Base-by-base conservation (phyloP, 2,888 invertebrate species). In the Melanophora roralis region DNA sequence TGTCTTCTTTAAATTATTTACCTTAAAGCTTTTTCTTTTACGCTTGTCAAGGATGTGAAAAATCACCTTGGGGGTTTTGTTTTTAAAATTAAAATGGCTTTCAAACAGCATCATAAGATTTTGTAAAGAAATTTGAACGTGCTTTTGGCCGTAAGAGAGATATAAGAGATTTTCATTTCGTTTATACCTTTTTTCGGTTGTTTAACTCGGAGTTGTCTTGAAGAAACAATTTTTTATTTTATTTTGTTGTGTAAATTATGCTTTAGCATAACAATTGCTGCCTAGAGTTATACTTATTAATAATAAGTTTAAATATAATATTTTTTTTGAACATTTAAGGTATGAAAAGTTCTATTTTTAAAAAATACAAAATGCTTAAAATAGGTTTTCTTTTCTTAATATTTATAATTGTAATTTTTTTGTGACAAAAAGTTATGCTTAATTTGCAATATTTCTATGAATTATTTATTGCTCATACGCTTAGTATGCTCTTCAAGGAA, bases 111-210 rank as follows among this genome's bases (percentile, higher is more conserved):
- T 9, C 19, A 45, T 45, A 19, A 21, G 45, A 62, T 34, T 2
- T 7, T 7, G 14, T n/a, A 55, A 51, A 8, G 23, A 14, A 76
- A 43, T 36, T 55, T 64, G 43, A 51, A 77, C 57, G 69, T 77
- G 64, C 69, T 64, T 60, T 71, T 49, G 14, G 32, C 27, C 14
- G 36, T 5, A 27, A 19, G 9, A 27, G 34, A 64, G 64, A 57
- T 71, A 77, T 71, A 64, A 59, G 49, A 23, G 49, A 71, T 40
- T 77, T 59, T 40, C n/a, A n/a, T 27, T 27, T 27, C 27, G 36
- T 40, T 34, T 65, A 64, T 16, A 21, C 45, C 45, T 75, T 64
- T 23, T 57, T 64, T 64, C 62, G 55, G 55, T 47, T 69, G 47
- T 76, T 55, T 68, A 34, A 34, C 23, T 38, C 40, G n/a, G 32